phyloP scores from a whole-genome alignment of 2,113 vertebrate genomes.

The Phyllostomus hastatus region DNA sequence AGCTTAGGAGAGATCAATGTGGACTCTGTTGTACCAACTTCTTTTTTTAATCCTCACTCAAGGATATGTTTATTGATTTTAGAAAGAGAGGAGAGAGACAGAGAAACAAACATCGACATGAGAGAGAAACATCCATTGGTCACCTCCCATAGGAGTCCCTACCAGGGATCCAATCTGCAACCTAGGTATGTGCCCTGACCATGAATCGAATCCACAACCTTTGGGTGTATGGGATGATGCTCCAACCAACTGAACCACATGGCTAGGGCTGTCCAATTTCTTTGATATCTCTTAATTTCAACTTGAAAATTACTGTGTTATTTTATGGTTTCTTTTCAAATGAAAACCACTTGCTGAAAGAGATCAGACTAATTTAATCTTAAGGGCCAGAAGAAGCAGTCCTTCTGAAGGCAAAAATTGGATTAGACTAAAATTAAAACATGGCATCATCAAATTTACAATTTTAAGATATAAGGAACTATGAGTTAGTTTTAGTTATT shows the following conservation, averaged over 20 bases:
- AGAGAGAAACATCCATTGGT: too few relatives aligned
- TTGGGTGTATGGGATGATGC: too few relatives aligned
- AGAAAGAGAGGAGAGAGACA: too few relatives aligned
- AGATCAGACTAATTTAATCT: background rate
- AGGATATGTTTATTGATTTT: too few relatives aligned
- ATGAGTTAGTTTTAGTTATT: slow-evolving; percentile 69
- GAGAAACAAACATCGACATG: too few relatives aligned
- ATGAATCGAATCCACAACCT: too few relatives aligned
- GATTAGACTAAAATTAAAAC: slow-evolving; percentile 47
- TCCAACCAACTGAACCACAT: too few relatives aligned
- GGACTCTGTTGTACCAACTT: background rate
- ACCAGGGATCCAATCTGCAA: too few relatives aligned
- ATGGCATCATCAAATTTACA: slow-evolving; percentile 1
- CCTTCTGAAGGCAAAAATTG: background rate
- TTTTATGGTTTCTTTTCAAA: background rate
- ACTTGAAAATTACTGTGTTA: background rate
- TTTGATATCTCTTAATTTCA: background rate
- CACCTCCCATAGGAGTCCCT: too few relatives aligned
- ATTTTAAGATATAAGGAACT: slow-evolving; percentile 30
- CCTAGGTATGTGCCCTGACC: too few relatives aligned
- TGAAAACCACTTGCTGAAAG: background rate
- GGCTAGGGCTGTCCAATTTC: background rate
- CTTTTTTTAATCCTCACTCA: background rate
- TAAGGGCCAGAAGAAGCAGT: slow-evolving; percentile 6
- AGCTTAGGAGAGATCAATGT: background rate